These are phyloP conservation scores for Oryctolagus cuniculus DNA, from an alignment of 2,113 vertebrate species.

Conservation along the genomic window DNA sequence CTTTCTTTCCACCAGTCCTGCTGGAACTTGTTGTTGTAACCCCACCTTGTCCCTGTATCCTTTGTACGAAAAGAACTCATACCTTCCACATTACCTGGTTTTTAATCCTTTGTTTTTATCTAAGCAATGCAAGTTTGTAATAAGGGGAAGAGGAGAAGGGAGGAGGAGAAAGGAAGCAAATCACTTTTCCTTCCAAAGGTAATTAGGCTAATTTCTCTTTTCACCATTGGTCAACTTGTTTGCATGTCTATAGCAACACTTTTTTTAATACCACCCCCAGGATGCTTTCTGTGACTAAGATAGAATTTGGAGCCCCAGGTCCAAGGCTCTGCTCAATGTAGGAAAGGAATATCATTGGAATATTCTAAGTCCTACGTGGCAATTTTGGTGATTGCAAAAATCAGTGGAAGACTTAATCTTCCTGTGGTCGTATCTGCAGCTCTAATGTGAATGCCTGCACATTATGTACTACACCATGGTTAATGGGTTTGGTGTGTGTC, in stretches of 20 bases:
- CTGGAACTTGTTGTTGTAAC: not conserved
- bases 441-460: not conserved
- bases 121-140: not conserved
- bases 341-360: not conserved
- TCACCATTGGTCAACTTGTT: not conserved
- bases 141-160: not conserved
- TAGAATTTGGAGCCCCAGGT: not conserved
- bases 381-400: not conserved
- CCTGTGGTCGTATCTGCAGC: not conserved
- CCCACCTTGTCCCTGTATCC: not conserved
- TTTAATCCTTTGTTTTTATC: not conserved
- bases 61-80: not conserved
- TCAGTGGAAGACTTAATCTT: not conserved
- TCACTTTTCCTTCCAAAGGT: not conserved
- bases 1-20: not conserved
- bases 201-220: conserved; percentile 30
- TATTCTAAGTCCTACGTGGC: not conserved
- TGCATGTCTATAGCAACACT: not conserved
- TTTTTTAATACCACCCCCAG: not conserved
- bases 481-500: not conserved
- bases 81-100: not conserved
- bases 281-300: not conserved
- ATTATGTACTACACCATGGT: rapidly evolving
- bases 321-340: not conserved
- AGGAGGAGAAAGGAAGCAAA: not conserved